These are phyloP conservation scores for Pitangus sulphuratus DNA, from an alignment of 2,797 vertebrate genomes.

Conservation along the genomic window DNA sequence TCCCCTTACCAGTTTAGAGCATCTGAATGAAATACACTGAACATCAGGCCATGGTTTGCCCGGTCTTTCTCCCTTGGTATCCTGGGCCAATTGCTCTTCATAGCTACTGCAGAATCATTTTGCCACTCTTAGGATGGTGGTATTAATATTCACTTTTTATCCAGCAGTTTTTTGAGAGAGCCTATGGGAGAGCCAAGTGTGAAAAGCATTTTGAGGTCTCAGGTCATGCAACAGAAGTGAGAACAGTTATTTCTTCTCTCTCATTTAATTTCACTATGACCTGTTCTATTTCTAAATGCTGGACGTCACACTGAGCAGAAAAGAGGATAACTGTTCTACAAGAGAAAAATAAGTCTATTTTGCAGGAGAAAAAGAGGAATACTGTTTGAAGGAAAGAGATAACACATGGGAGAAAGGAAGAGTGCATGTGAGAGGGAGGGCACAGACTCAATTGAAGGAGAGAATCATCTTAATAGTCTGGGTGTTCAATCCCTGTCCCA, in stretches of 20 bases:
- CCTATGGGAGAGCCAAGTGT: neutral
- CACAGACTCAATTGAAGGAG: neutral
- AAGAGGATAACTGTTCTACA: neutral
- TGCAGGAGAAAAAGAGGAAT: neutral
- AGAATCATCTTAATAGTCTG: neutral
- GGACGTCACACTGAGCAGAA: neutral
- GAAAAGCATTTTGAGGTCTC: constrained; percentile 19
- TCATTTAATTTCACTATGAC: neutral
- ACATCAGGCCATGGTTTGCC: neutral
- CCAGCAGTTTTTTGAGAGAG: neutral
- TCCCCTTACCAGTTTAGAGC: neutral
- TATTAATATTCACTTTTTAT: neutral
- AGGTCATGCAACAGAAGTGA: constrained; percentile 11
- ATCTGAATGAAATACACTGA: neutral
- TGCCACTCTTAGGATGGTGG: neutral
- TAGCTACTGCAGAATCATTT: neutral
- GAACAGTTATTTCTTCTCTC: constrained; percentile 26
- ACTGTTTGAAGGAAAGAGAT: neutral
- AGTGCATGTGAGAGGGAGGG: neutral
- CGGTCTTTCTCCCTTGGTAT: neutral
- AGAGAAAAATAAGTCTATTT: neutral
- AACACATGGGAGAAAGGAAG: neutral
- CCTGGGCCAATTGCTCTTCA: neutral
- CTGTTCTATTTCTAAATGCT: neutral
- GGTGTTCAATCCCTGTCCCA: rapidly evolving